These are phyloP conservation scores for Saturnia japonica DNA, from an alignment of 2,888 invertebrate species.

Conservation along the genomic window DNA sequence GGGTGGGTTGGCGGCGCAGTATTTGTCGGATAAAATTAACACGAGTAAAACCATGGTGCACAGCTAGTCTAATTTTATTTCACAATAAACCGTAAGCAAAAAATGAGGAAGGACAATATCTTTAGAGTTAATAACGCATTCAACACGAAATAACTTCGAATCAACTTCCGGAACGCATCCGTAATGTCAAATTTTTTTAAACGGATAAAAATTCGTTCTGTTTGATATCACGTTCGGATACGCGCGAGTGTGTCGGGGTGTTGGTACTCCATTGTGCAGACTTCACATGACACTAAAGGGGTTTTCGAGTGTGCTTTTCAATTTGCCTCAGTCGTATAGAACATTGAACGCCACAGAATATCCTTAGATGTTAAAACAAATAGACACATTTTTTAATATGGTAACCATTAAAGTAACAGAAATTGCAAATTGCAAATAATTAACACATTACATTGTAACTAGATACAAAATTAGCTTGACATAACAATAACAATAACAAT, in stretches of 20 bases:
- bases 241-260: slow-evolving; percentile 42
- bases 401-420: too few relatives aligned
- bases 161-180: slow-evolving; percentile 44
- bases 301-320: slow-evolving; percentile 80
- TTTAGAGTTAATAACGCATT: slow-evolving; percentile 16
- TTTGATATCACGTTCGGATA: slow-evolving; percentile 33
- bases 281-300: slow-evolving; percentile 75
- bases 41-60: too few relatives aligned
- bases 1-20: too few relatives aligned
- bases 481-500: too few relatives aligned
- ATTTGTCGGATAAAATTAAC: too few relatives aligned
- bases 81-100: not conserved
- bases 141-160: slow-evolving; percentile 20
- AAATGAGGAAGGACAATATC: not conserved
- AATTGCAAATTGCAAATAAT: too few relatives aligned
- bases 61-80: not conserved
- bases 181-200: slow-evolving; percentile 51
- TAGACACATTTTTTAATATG: too few relatives aligned
- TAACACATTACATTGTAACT: too few relatives aligned
- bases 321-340: slow-evolving; percentile 62
- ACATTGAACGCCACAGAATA: slow-evolving; percentile 39
- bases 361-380: not conserved
- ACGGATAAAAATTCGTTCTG: slow-evolving; percentile 50
- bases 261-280: slow-evolving; percentile 62
- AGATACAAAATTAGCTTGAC: too few relatives aligned